Base-by-base conservation (phyloP, 1,140 invertebrate species). In the Drosophila micromelanica region DNA sequence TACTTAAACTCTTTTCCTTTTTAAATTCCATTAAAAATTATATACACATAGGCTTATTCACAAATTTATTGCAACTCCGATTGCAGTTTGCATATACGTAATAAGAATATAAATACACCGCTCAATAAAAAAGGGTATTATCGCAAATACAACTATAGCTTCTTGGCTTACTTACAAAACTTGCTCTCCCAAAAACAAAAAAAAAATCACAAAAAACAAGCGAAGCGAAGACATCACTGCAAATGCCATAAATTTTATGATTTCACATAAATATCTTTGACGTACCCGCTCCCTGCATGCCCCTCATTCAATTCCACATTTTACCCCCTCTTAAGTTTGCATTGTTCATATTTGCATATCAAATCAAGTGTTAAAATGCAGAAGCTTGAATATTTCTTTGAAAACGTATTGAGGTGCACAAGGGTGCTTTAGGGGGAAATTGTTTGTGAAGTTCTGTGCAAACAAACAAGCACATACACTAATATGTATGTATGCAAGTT, bases 281-380 rank as follows among this genome's bases (percentile, higher is more conserved):
- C 17, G 15, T 8, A 13, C 32, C 6, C 6, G 6, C 30, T n/a
- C 23, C 15, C 40, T 12, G 5, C 11, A 2, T 7, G 5, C n/a
- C 6, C 13, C 3, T 11, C 27, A 6, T 6, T 0, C 27, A 27
- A 27, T 27, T 11, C 15, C 40, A 15, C 38, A 5, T 4, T 32
- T 38, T 48, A 9, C 8, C 32, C 32, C 32, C 8, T 35, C 32
- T 65, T 42, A 52, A 52, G 38, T 55, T 63, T 48, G 61, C 57
- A 80, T 80, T 82, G 75, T 84, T 79, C 76, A 79, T 89, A 79
- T 87, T 87, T 87, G 84, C 82, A 87, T 89, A 89, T 82, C 68
- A 87, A 87, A 87, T 89, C 82, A 89, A 77, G 82, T 89, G 84
- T 89, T 82, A 84, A 89, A 86, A 89, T 73, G 75, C 67, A 76